These are phyloP conservation scores for Setipinna tenuifilis DNA, from an alignment of 2,797 vertebrate genomes.

Conservation along the genomic window DNA sequence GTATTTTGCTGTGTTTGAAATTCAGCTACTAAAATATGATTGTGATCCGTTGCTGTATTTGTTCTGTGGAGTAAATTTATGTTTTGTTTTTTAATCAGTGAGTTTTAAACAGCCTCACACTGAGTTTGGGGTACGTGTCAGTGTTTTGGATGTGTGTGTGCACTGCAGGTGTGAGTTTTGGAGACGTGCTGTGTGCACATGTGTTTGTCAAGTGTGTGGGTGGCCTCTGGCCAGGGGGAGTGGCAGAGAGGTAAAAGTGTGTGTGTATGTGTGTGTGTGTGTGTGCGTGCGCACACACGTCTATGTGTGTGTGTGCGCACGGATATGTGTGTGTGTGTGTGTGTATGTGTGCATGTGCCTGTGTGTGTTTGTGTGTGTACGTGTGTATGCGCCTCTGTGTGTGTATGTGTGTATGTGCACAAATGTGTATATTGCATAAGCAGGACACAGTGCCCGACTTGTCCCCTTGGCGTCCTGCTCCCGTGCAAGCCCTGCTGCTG, in stretches of 20 bases:
- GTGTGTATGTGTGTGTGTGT: constrained; percentile 16
- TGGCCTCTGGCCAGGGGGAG: background rate
- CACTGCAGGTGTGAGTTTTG: background rate
- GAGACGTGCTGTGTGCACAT: background rate
- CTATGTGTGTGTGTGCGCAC: constrained; percentile 7
- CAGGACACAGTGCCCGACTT: constrained; percentile 19
- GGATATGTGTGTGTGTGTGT: background rate
- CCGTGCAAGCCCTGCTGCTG: constrained; percentile 42
- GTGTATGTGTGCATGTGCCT: background rate
- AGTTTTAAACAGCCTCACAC: background rate
- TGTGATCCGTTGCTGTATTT: background rate
- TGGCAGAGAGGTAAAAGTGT: background rate
- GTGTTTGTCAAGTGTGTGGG: background rate
- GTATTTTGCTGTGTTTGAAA: background rate
- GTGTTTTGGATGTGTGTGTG: background rate
- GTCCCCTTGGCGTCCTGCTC: constrained; percentile 42
- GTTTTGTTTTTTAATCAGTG: background rate
- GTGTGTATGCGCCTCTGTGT: background rate
- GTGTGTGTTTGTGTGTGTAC: background rate
- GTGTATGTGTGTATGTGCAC: constrained; percentile 15
- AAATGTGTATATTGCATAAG: constrained; percentile 10
- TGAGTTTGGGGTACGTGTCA: too few species aligned
- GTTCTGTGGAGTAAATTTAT: background rate
- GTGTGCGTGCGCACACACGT: constrained; percentile 1
- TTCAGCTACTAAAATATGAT: background rate